Evolutionary conservation across 2,113 vertebrate genomes (phyloP).

Genomic region (Clarias macrocephalus): DNA sequence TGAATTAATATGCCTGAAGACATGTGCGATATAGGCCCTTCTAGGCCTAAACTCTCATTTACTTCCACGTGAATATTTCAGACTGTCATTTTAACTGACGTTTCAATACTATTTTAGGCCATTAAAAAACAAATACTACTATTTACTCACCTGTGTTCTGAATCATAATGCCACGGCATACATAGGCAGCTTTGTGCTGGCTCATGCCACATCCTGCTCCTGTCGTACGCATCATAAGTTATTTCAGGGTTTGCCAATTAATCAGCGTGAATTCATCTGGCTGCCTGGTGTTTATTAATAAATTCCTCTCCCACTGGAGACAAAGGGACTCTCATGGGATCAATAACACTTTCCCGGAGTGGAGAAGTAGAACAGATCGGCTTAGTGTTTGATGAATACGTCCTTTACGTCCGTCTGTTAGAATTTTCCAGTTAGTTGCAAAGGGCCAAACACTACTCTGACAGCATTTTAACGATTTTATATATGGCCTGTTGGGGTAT

Average conservation of each 20-base stretch:
- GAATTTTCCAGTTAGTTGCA: constrained; percentile 32
- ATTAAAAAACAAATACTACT: neutral
- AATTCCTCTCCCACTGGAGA: constrained; percentile 31
- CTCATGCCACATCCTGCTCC: constrained; percentile 11
- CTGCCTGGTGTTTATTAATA: constrained; percentile 52
- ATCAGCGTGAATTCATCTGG: neutral
- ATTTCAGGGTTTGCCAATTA: constrained; percentile 50
- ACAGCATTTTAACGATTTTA: neutral
- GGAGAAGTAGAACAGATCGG: constrained; percentile 18
- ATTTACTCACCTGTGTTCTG: neutral
- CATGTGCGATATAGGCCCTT: neutral
- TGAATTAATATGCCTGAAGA: constrained; percentile 18
- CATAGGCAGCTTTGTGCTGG: constrained; percentile 2
- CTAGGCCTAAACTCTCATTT: neutral
- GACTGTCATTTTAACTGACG: neutral
- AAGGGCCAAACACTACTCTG: neutral
- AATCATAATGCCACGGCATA: neutral
- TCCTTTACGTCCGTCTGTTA: constrained; percentile 36
- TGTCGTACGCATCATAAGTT: constrained; percentile 33
- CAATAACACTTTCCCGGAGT: constrained; percentile 40
- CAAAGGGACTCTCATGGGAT: constrained; percentile 31
- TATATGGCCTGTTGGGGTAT: neutral
- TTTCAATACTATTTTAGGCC: neutral
- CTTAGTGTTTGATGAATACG: constrained; percentile 44
- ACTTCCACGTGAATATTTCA: neutral